Evolutionary conservation across 2,113 vertebrate genomes (phyloP).

Genomic region (Corythaeola cristata): DNA sequence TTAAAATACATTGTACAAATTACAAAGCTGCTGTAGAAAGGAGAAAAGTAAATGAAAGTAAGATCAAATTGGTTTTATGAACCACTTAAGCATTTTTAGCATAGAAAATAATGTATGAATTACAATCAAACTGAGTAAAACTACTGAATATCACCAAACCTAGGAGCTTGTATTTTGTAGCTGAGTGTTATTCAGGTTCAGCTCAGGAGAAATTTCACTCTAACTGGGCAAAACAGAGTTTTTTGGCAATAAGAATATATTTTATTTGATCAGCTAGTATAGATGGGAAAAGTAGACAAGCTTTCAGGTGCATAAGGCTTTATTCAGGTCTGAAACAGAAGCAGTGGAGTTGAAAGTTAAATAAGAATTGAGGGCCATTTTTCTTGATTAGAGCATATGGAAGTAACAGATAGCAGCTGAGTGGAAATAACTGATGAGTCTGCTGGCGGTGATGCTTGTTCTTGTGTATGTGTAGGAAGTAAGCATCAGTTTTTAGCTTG

Average conservation of each 20-base stretch:
- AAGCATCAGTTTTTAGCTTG: not conserved
- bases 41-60: not conserved
- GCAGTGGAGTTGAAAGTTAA: not conserved
- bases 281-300: not conserved
- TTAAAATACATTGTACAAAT: not conserved
- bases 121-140: not conserved
- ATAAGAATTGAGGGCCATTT: not conserved
- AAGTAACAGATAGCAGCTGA: not conserved
- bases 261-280: not conserved
- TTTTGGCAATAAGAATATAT: not conserved
- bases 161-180: not conserved
- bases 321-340: not conserved
- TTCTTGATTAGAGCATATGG: not conserved
- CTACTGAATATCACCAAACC: not conserved
- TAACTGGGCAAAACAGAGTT: not conserved
- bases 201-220: not conserved
- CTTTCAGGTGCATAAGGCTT: not conserved
- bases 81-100: not conserved
- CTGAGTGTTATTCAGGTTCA: not conserved
- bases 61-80: not conserved
- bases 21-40: not conserved
- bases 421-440: not conserved
- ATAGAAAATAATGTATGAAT: not conserved
- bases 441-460: not conserved
- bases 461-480: not conserved